A percentile compares a stretch with the other conserved stretches of the same genome.
Evolutionary conservation across 2,888 invertebrate genomes (phyloP).

Genomic region (Tipula lateralis): DNA sequence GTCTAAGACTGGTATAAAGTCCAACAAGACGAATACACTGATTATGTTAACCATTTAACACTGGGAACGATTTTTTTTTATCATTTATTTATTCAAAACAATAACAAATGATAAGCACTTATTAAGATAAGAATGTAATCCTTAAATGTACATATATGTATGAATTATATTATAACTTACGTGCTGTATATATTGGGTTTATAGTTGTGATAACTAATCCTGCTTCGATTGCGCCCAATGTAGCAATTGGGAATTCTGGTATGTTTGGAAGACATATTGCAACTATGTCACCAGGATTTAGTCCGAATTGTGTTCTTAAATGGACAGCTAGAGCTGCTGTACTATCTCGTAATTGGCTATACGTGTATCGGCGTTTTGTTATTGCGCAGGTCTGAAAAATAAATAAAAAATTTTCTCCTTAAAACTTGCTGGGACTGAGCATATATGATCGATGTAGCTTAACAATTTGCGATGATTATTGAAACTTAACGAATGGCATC

Average conservation of each 20-base stretch:
- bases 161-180: slow-evolving; percentile 44
- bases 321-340: slow-evolving; percentile 63
- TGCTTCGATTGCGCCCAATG: slow-evolving; percentile 64
- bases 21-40: not conserved
- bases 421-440: too few species aligned
- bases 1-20: not conserved
- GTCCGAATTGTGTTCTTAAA: slow-evolving; percentile 60
- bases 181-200: slow-evolving; percentile 68
- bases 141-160: not conserved
- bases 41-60: not conserved
- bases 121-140: not conserved
- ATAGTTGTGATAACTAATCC: slow-evolving; percentile 66
- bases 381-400: slow-evolving; percentile 62
- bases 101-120: not conserved
- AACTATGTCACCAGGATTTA: slow-evolving; percentile 62
- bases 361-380: slow-evolving; percentile 69
- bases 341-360: slow-evolving; percentile 59
- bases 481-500: too few species aligned
- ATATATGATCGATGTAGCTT: too few species aligned
- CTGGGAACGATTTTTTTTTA: not conserved
- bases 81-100: not conserved
- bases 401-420: not conserved
- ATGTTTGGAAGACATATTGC: slow-evolving; percentile 69
- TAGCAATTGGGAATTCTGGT: slow-evolving; percentile 66
- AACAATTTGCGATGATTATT: too few species aligned